phyloP scores from a whole-genome alignment of 64 coral and sea anemone species.

The Dendrophyllia cribrosa region DNA sequence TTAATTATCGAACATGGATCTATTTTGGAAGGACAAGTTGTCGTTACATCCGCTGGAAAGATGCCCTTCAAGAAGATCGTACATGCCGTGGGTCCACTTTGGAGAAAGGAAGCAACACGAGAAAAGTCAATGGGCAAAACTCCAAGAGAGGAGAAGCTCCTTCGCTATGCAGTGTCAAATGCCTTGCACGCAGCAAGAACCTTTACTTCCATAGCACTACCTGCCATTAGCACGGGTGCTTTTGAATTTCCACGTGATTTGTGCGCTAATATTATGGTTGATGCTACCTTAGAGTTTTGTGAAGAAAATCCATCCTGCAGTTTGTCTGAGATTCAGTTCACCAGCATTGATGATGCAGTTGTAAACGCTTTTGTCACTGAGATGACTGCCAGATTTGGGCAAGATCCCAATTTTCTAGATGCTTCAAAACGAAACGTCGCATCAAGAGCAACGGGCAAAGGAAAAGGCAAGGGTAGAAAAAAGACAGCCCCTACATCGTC shows the following conservation, averaged over 20 bases:
- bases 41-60: slow-evolving; percentile 35
- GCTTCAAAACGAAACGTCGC: background rate
- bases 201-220: slow-evolving; percentile 44
- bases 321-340: slow-evolving; percentile 55
- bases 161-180: slow-evolving; percentile 1
- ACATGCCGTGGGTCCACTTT: slow-evolving; percentile 70
- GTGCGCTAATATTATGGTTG: slow-evolving; percentile 44
- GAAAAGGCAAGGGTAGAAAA: background rate
- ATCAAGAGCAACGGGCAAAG: background rate
- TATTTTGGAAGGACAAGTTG: slow-evolving; percentile 49
- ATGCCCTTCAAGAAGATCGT: slow-evolving; percentile 69
- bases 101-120: slow-evolving; percentile 23
- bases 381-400: background rate
- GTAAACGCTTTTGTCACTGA: slow-evolving; percentile 9
- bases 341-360: slow-evolving; percentile 3
- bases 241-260: slow-evolving; percentile 20
- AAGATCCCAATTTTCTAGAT: background rate
- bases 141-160: slow-evolving; percentile 5
- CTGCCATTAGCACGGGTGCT: slow-evolving; percentile 47
- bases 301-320: background rate
- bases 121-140: background rate
- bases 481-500: background rate
- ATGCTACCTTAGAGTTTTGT: background rate
- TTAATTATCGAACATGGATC: slow-evolving; percentile 12
- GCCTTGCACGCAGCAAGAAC: background rate